These are phyloP conservation scores for Stenichneumon culpator DNA, from an alignment of 2,888 invertebrate species.

Conservation along the genomic window DNA sequence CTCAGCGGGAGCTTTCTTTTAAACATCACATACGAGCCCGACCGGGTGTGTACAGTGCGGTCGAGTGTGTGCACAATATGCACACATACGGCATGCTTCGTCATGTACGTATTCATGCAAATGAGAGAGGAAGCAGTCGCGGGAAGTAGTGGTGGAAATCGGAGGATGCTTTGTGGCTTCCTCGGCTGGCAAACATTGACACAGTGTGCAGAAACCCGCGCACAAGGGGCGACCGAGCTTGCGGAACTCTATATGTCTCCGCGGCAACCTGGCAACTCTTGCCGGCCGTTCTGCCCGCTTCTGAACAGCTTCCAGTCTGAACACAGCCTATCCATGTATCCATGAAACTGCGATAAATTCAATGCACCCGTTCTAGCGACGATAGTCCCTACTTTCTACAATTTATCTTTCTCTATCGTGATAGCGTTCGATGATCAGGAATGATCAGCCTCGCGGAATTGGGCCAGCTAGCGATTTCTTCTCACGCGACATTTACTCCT, in stretches of 20 bases:
- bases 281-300: constrained; percentile 18
- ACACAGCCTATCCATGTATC: neutral
- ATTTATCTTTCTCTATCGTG: neutral
- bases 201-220: constrained; percentile 38
- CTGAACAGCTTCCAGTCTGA: neutral
- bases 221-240: constrained; percentile 11
- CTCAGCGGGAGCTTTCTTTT: constrained; percentile 58
- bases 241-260: constrained; percentile 34
- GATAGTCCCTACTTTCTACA: neutral
- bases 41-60: constrained; percentile 18
- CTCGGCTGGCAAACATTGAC: constrained; percentile 69
- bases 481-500: neutral
- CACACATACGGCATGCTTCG: constrained; percentile 38
- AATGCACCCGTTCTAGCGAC: neutral
- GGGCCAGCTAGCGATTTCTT: neutral
- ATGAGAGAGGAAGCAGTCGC: constrained; percentile 49
- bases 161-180: constrained; percentile 70
- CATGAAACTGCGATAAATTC: constrained; percentile 7
- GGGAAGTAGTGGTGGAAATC: constrained; percentile 62
- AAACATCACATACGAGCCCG: constrained; percentile 38
- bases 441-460: neutral
- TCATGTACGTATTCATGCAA: constrained; percentile 62
- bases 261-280: constrained; percentile 35
- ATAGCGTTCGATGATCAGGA: neutral
- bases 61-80: constrained; percentile 26